phyloP scores from a whole-genome alignment of 2,888 invertebrate species.

The Notodonta dromedarius region DNA sequence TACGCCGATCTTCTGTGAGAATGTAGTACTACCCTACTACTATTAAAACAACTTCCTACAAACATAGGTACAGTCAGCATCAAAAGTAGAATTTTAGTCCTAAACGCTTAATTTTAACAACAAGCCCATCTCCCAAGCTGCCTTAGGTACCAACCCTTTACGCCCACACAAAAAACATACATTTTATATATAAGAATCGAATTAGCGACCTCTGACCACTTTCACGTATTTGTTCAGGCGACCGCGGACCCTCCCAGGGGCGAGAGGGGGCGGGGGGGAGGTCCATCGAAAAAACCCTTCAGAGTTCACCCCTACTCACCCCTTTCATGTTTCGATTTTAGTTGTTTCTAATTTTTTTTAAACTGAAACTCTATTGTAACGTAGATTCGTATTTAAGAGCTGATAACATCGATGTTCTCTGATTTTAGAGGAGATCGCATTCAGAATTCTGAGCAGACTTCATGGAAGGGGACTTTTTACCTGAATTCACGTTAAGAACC shows the following conservation, averaged over 20 bases:
- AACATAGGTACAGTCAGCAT: no score
- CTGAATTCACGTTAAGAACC: no score
- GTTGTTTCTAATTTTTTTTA: not conserved
- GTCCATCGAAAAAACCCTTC: constrained; percentile 69
- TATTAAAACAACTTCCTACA: no score
- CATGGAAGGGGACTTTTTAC: no score
- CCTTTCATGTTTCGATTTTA: constrained; percentile 1
- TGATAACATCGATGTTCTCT: no score
- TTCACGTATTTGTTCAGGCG: constrained; percentile 60
- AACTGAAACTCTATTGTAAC: not conserved
- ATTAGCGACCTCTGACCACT: constrained; percentile 59
- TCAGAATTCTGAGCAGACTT: no score
- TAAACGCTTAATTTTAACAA: no score
- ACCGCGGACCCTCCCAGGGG: constrained; percentile 43
- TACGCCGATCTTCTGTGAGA: no score
- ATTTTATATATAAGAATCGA: constrained; percentile 46
- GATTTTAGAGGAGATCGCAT: no score
- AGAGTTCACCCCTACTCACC: constrained; percentile 51
- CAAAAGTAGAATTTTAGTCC: no score
- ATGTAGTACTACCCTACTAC: no score
- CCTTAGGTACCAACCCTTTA: constrained; percentile 2
- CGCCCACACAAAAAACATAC: constrained; percentile 4
- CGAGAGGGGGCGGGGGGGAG: constrained; percentile 19
- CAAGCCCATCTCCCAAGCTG: not conserved
- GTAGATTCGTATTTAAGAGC: not conserved